Base-by-base conservation (phyloP, 2,797 vertebrate genomes). In the Melanotaenia boesemani region DNA sequence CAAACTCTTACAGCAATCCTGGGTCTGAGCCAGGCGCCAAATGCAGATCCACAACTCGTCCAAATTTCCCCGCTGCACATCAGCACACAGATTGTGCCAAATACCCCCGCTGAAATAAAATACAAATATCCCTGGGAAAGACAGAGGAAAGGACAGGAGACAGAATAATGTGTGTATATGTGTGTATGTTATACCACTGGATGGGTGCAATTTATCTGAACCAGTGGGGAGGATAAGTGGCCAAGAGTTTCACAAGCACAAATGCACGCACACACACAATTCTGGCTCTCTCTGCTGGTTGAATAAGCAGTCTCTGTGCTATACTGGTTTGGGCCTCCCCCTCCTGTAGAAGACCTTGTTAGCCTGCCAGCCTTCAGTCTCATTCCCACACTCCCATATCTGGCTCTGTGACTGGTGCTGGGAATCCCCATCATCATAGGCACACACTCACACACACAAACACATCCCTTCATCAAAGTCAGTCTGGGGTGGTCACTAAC, bases 321-420 rank as follows among this genome's bases (percentile, higher is more conserved):
- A 91, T 87, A 88, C 80, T 90, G 89, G 89, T 90, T 77, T 88
- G 88, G 80, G 80, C 89, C 86, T 87, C 86, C 88, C 89, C 83
- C 86, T 84, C 77, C 75, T 87, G 82, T 84, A 82, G 85, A 86
- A 89, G 84, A 90, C 86, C 90, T 87, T 88, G 91, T 91, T 91
- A 90, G 82, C 64, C 86, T 93, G 89, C 92, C 91, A 91, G 85
- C 77, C 83, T 84, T 81, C 72, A 79, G 80, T 85, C 82, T 89
- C 89, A 90, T 91, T 93, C 91, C 92, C 92, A 92, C 92, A 91
- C 90, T 93, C 86, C 87, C 84, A 89, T 89, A 88, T 86, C 89
- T 89, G 87, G 86, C 87, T 89, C 79, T 86, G 77, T 28, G 83
- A 76, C 84, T 79, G 65, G 76, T 15, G 74, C 84, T 90, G 91